phyloP scores from a whole-genome alignment of 2,888 invertebrate species.

The Lamproptera curius region DNA sequence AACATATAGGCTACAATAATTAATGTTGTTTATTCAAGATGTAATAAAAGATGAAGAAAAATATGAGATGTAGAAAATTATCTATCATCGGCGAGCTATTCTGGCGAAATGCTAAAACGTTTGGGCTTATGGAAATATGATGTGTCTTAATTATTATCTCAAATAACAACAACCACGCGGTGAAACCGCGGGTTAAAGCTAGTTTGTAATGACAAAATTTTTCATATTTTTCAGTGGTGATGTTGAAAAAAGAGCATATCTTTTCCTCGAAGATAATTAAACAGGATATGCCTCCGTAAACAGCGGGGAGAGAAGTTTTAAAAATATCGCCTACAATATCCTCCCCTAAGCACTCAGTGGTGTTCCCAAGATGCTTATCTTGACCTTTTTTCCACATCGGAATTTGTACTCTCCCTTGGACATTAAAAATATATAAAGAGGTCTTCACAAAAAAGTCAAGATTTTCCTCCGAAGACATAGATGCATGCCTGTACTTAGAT shows the following conservation, averaged over 20 bases:
- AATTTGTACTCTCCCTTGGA: slow-evolving; percentile 34
- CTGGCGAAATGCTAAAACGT: too few species aligned
- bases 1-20: too few species aligned
- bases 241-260: slow-evolving; percentile 9
- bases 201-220: not conserved
- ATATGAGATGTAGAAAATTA: too few species aligned
- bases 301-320: slow-evolving; percentile 6
- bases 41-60: too few species aligned
- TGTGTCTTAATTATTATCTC: not conserved
- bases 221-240: not conserved
- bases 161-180: not conserved
- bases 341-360: slow-evolving; percentile 23
- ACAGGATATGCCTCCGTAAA: slow-evolving; percentile 13
- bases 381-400: slow-evolving; percentile 47
- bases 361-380: slow-evolving; percentile 33
- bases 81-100: too few species aligned
- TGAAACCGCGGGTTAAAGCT: not conserved
- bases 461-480: slow-evolving; percentile 32
- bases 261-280: slow-evolving; percentile 15
- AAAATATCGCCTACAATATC: slow-evolving; percentile 22
- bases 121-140: not conserved
- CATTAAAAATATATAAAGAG: slow-evolving; percentile 65
- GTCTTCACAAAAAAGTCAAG: slow-evolving; percentile 45
- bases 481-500: slow-evolving; percentile 27
- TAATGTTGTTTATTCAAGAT: too few species aligned